Percentiles rank a stretch among this genome's conserved stretches.
phyloP scores from a whole-genome alignment of 2,888 invertebrate genomes.

The Drosophila atroscutellata region DNA sequence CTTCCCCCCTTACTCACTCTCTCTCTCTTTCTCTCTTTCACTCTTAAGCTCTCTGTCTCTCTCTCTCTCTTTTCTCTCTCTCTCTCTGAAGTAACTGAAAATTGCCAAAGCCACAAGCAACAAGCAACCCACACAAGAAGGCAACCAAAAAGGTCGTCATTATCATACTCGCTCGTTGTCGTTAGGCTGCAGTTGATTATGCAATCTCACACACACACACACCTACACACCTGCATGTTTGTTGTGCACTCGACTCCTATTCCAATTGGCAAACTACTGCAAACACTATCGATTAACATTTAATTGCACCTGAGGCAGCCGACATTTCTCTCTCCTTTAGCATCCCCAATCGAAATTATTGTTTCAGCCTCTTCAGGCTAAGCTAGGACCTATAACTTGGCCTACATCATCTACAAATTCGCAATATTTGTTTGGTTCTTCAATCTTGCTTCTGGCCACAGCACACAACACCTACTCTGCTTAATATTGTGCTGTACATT shows the following conservation, averaged over 20 bases:
- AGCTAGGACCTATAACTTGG: background rate
- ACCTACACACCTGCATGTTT: slow-evolving; percentile 7
- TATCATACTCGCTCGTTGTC: slow-evolving; percentile 14
- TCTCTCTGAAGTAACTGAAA: slow-evolving; percentile 6
- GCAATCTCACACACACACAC: slow-evolving; percentile 19
- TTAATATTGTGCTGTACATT: slow-evolving; percentile 9
- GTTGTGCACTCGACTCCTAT: slow-evolving; percentile 13
- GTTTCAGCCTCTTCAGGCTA: slow-evolving; percentile 52
- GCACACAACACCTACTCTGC: slow-evolving; percentile 7
- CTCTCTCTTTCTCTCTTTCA: background rate
- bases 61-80: background rate
- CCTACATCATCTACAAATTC: slow-evolving; percentile 8
- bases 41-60: too few species aligned
- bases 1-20: background rate
- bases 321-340: slow-evolving; percentile 38
- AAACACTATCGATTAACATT: slow-evolving; percentile 76
- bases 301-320: slow-evolving; percentile 66
- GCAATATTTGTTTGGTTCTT: slow-evolving; percentile 39
- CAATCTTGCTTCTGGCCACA: slow-evolving; percentile 28
- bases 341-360: slow-evolving; percentile 63
- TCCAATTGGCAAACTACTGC: slow-evolving; percentile 27
- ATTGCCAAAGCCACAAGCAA: slow-evolving; percentile 28
- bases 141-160: slow-evolving; percentile 28
- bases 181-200: slow-evolving; percentile 41
- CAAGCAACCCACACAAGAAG: slow-evolving; percentile 26